Base-by-base conservation (phyloP, 2,888 invertebrate genomes). In the Dryobotodes eremita region DNA sequence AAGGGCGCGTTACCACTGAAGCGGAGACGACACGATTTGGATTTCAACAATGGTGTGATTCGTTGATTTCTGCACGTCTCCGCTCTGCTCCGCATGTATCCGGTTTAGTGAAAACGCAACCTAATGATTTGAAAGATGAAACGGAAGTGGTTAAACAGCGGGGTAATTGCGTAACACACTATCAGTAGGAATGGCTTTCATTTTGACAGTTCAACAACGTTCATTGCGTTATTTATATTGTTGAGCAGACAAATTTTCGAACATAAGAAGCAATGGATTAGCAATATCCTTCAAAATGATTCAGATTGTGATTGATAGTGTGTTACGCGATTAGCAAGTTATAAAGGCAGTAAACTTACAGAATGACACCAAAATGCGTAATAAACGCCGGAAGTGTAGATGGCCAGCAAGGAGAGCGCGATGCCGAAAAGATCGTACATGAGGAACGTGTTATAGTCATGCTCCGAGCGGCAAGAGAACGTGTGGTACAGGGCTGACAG, bases 291-390 rank as follows among this genome's bases (percentile, higher is more conserved):
- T 42, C 42, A 42, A 42, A 42, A 42, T 42, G 42, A 6, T 42
- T 42, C 42, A 42, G 42, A 42, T 7, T 42, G 4, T 42, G 42
- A 42, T 36, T 36, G 31, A 36, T 36, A 36, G 31, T 36, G 31
- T 36, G 31, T 36, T 36, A 36, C 31, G 31, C 31, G 3, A 36
- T 42, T 42, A 42, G 15, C 17, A 6, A 8, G 26, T 42, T n/a
- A 53, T 6, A 1, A 3, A 62, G 7, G 15, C n/a, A 20, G 10
- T 36, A 36, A 62, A 97, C 97, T 97, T 97, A 99, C 99, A 96
- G 98, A 97, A 94, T 99, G 98, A 95, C 99, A 99, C 98, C 99
- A 99, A 95, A 99, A 99, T 20, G 99, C 99, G 94, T 99, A 99
- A 95, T 99, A 99, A 86, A 99, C 98, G 75, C 99, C 99, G 48